These are phyloP conservation scores for Heterocephalus glaber DNA, from an alignment of 2,113 vertebrate genomes.

Conservation along the genomic window DNA sequence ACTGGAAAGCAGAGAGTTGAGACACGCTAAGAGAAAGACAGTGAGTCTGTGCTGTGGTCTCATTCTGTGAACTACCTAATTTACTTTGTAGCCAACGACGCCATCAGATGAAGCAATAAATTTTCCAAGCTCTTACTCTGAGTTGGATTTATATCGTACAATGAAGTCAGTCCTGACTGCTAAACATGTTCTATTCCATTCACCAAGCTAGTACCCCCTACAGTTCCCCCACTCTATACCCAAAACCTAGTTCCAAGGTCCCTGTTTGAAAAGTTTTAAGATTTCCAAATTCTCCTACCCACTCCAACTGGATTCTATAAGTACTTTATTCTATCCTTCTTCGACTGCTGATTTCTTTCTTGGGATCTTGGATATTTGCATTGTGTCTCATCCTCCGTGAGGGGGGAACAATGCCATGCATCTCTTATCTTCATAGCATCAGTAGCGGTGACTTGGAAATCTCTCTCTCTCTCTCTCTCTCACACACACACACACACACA, in stretches of 20 bases:
- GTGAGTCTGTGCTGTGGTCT: background rate
- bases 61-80: background rate
- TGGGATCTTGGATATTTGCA: background rate
- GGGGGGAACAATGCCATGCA: background rate
- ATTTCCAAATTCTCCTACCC: background rate
- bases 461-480: no score
- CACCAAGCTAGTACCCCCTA: background rate
- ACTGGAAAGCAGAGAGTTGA: background rate
- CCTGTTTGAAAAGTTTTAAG: background rate
- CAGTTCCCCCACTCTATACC: background rate
- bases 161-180: background rate
- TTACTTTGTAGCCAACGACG: background rate
- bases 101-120: background rate
- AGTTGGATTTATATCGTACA: background rate
- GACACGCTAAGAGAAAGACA: background rate
- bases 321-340: background rate
- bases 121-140: background rate
- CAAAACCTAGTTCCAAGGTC: background rate
- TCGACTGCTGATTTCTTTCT: background rate
- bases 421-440: background rate
- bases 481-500: background rate
- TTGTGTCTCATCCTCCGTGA: background rate
- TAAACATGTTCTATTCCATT: background rate
- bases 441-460: background rate
- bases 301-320: background rate